Evolutionary conservation across 2,888 invertebrate species (phyloP).

Genomic region (Dichetophora obliterata): DNA sequence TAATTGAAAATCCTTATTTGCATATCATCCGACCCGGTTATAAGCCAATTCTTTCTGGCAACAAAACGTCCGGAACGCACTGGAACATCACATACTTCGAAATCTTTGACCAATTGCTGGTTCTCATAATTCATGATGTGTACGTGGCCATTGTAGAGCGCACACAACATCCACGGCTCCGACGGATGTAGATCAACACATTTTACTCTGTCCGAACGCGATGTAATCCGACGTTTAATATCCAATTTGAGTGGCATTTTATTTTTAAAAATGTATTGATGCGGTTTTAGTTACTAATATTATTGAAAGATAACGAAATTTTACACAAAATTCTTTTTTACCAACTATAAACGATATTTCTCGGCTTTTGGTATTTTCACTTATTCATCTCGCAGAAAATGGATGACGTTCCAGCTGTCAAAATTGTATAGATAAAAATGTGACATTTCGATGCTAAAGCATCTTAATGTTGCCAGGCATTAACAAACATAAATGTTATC

Average conservation of each 20-base stretch:
- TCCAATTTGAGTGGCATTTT: slow-evolving; percentile 91
- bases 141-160: slow-evolving; percentile 98
- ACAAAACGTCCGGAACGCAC: slow-evolving; percentile 97
- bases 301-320: background rate
- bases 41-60: slow-evolving; percentile 97
- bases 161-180: slow-evolving; percentile 99
- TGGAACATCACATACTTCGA: slow-evolving; percentile 96
- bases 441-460: background rate
- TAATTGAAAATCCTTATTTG: slow-evolving; percentile 97
- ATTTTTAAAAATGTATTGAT: slow-evolving; percentile 29
- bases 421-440: background rate
- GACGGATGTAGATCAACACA: slow-evolving; percentile 97
- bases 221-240: slow-evolving; percentile 97
- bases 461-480: no score
- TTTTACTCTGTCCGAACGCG: slow-evolving; percentile 98
- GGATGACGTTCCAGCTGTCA: slow-evolving; percentile 43
- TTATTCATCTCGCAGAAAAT: slow-evolving; percentile 35
- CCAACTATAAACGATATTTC: slow-evolving; percentile 26
- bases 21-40: slow-evolving; percentile 97
- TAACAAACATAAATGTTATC: no score
- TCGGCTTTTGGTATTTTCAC: background rate
- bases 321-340: slow-evolving; percentile 15
- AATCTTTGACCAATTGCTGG: slow-evolving; percentile 88
- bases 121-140: slow-evolving; percentile 99
- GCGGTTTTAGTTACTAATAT: background rate